Base-by-base conservation (phyloP, 1,140 invertebrate genomes). In the Drosophila varians region DNA sequence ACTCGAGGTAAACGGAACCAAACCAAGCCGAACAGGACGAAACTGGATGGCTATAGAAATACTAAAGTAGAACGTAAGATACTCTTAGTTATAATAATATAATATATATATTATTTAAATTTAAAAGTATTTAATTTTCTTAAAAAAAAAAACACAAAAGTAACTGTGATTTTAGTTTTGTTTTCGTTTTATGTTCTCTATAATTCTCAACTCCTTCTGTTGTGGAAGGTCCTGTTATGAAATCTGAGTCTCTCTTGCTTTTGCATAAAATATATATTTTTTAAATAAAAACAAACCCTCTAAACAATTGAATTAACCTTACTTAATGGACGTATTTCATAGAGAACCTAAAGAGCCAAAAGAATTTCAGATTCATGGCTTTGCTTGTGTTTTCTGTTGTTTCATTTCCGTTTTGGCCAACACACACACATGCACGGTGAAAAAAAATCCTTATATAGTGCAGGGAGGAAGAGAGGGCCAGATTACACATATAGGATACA, bases 351-450 rank as follows among this genome's bases (percentile, higher is more conserved):
- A 70, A 70, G 46, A 34, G 54, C 36, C 42, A 58, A 57, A 75
- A 78, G 71, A 79, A 86, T 86, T 86, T 86, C 79, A 79, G 80
- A 84, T 84, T 84, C 79, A 86, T 79, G 72, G 72, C 75, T 57
- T 53, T 79, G 79, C 36, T 68, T 83, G 53, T 82, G 51, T 65
- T 71, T 83, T 84, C 65, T 84, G 79, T 79, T 84, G 64, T 61
- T 70, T 84, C 79, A 78, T 84, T 84, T 84, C 79, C 79, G 79
- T 77, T 82, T 45, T 31, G 9, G 28, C 28, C 28, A 45, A 55
- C 56, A 61, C 61, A 56, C 53, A 68, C 49, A 74, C 18, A 21
- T 21, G 4, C 28, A 31, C 3, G 3, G 28, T 2, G 9, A 26
- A 4, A 31, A 4, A 31, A n/a, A 25, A 54, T 16, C 23, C 34